These are phyloP conservation scores for Zaprionus bogoriensis DNA, from an alignment of 2,888 invertebrate species.

Conservation along the genomic window DNA sequence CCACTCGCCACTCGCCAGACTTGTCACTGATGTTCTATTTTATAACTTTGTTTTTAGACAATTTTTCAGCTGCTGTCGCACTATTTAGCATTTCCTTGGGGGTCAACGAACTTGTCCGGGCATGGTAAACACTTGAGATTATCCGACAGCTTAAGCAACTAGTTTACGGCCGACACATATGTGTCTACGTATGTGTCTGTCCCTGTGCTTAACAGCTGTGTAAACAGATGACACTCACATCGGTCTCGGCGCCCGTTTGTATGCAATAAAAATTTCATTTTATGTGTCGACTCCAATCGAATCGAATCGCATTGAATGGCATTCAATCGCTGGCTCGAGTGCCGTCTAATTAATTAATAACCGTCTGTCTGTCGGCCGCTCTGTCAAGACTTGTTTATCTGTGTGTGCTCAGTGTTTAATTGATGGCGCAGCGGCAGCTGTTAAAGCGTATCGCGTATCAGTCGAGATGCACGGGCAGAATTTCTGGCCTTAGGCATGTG, in stretches of 20 bases:
- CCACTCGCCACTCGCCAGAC: background rate
- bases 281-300: conserved; percentile 1
- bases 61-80: conserved; percentile 61
- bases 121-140: conserved; percentile 16
- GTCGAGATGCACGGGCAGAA: background rate
- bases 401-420: background rate
- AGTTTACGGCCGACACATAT: conserved; percentile 40
- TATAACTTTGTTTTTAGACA: conserved; percentile 68
- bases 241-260: conserved; percentile 15
- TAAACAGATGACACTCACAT: conserved; percentile 19
- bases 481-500: conserved; percentile 10
- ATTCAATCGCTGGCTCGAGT: conserved; percentile 3
- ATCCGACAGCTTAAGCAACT: conserved; percentile 36
- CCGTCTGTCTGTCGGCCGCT: too few relatives aligned
- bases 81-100: conserved; percentile 47
- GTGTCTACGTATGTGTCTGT: background rate
- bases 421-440: background rate
- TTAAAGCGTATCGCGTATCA: background rate
- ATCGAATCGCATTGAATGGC: background rate
- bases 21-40: conserved; percentile 45
- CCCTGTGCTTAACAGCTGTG: background rate
- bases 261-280: conserved; percentile 42
- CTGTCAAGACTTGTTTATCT: conserved; percentile 6
- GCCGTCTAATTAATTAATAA: conserved; percentile 46
- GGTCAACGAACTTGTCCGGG: conserved; percentile 52